phyloP scores from a whole-genome alignment of 35 echinoderm and acorn worm species.

The Strongylocentrotus purpuratus region DNA sequence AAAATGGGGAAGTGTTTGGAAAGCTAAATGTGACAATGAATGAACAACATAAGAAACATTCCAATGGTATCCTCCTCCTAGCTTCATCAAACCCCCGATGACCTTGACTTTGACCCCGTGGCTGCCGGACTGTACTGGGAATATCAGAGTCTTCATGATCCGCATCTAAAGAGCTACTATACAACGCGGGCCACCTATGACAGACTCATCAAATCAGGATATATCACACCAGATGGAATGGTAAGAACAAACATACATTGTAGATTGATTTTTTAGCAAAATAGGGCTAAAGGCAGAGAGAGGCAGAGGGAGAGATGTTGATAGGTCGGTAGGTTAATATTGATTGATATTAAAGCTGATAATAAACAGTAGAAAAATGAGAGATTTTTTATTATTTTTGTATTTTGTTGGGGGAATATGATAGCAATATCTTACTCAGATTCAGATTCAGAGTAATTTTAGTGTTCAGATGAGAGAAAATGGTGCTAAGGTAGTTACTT shows the following conservation, averaged over 20 bases:
- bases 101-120: conserved; percentile 87
- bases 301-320: not conserved
- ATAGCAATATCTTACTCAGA: too few relatives aligned
- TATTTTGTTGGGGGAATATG: too few relatives aligned
- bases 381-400: too few relatives aligned
- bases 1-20: too few relatives aligned
- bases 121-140: conserved; percentile 60
- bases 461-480: too few relatives aligned
- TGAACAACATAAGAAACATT: not conserved
- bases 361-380: too few relatives aligned
- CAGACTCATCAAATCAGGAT: conserved; percentile 65
- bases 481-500: too few relatives aligned
- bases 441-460: too few relatives aligned
- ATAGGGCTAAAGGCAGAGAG: too few relatives aligned
- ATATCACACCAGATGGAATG: conserved; percentile 89
- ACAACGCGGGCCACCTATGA: conserved; percentile 27
- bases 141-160: conserved; percentile 88
- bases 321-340: too few relatives aligned
- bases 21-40: too few relatives aligned
- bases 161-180: conserved; percentile 85
- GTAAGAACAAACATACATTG: conserved; percentile 51
- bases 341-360: too few relatives aligned
- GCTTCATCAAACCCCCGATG: conserved; percentile 68
- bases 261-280: not conserved
- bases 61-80: not conserved